Conservation (phyloP, 2,113 vertebrate species). For the Scytalopus superciliaris region DNA sequence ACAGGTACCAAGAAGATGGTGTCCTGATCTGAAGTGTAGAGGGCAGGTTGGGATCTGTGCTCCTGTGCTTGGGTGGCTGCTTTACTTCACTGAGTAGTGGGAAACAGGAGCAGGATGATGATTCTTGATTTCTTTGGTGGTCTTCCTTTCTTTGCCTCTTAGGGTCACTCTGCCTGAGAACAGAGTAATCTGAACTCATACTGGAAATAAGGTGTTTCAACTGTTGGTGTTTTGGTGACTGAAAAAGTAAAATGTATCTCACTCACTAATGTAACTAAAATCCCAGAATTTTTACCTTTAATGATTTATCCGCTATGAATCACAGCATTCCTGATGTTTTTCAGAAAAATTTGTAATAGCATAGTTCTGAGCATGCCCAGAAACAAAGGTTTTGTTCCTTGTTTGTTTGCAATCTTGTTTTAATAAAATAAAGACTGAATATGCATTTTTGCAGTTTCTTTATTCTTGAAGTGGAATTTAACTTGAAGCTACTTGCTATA, state of each 20-base stretch:
- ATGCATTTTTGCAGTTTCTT: not conserved
- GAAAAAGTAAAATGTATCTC: not conserved
- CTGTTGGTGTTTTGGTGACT: not conserved
- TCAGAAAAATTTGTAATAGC: not conserved
- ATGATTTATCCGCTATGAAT: not conserved
- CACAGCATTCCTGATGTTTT: not conserved
- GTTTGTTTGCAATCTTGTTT: constrained; percentile 2
- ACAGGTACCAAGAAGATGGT: not conserved
- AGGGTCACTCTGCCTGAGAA: not conserved
- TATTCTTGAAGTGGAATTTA: not conserved
- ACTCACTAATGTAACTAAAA: not conserved
- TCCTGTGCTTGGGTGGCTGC: not conserved
- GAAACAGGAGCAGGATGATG: not conserved
- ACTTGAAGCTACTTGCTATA: not conserved
- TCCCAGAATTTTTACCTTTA: not conserved
- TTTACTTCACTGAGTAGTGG: not conserved
- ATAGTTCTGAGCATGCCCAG: constrained; percentile 5
- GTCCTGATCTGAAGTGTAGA: not conserved
- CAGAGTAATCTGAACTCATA: not conserved
- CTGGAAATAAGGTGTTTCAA: not conserved
- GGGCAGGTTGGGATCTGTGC: not conserved
- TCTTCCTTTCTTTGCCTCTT: not conserved
- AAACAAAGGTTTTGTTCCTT: constrained; percentile 35
- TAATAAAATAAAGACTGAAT: constrained; percentile 46
- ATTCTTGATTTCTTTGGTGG: not conserved